phyloP scores from a whole-genome alignment of 2,113 vertebrate genomes.

The Platichthys flesus region DNA sequence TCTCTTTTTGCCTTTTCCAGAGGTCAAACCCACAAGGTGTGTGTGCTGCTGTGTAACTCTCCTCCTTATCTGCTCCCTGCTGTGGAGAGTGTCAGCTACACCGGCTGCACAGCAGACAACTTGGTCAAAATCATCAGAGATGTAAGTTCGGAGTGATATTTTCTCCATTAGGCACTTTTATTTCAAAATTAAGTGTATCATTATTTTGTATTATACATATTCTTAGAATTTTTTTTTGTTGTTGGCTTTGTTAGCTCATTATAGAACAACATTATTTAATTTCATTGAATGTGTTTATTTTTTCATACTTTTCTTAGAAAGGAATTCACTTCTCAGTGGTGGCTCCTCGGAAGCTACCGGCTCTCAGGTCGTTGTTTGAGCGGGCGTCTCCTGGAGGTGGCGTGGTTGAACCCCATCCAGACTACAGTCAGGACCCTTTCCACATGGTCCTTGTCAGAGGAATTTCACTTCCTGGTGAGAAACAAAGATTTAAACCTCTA shows the following conservation, averaged over 20 bases:
- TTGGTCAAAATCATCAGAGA: constrained; percentile 93
- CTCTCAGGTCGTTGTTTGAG: constrained; percentile 87
- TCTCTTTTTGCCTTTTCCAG: constrained; percentile 66
- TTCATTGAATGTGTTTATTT: background rate
- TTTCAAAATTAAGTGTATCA: background rate
- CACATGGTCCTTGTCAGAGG: constrained; percentile 94
- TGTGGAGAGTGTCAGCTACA: constrained; percentile 93
- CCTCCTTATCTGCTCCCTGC: constrained; percentile 92
- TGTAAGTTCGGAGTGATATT: constrained; percentile 72
- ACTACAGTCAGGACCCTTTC: constrained; percentile 91
- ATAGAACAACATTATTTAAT: background rate
- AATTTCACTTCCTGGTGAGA: constrained; percentile 88
- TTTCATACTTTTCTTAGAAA: constrained; percentile 70
- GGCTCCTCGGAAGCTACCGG: constrained; percentile 90
- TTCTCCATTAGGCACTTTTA: background rate
- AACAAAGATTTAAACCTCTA: background rate
- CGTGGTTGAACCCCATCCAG: constrained; percentile 83
- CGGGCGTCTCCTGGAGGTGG: constrained; percentile 84
- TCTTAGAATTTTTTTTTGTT: background rate
- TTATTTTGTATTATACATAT: background rate
- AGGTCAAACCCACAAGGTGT: constrained; percentile 92
- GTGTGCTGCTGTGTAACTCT: constrained; percentile 92
- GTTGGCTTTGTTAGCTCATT: background rate
- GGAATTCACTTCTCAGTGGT: constrained; percentile 93
- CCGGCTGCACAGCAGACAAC: constrained; percentile 89